Evolutionary conservation across 1,140 invertebrate genomes (phyloP).

Genomic region (Hylyphantes graminicola): DNA sequence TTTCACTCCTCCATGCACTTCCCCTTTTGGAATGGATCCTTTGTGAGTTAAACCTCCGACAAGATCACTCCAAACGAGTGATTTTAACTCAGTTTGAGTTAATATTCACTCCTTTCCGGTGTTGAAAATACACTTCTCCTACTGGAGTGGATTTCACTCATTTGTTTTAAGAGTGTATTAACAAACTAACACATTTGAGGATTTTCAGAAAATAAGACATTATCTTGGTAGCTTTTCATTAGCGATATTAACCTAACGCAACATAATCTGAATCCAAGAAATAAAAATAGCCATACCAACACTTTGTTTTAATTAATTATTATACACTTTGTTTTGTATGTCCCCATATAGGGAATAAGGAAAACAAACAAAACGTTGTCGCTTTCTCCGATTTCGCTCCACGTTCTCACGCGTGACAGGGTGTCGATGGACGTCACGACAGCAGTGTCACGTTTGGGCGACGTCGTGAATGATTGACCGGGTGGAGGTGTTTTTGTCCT

Average conservation of each 20-base stretch:
- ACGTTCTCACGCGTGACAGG: constrained; percentile 31
- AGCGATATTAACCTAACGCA: background rate
- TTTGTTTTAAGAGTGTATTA: no score
- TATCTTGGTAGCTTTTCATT: background rate
- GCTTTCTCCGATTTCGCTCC: background rate
- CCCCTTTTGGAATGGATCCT: no score
- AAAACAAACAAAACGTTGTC: background rate
- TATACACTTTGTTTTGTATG: background rate
- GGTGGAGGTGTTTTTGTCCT: background rate
- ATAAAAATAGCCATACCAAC: background rate
- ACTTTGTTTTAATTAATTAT: background rate
- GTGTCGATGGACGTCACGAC: constrained; percentile 36
- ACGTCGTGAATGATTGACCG: background rate
- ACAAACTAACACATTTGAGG: no score
- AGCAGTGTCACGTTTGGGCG: constrained; percentile 14
- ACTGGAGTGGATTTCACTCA: no score
- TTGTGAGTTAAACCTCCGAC: no score
- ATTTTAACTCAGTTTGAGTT: no score
- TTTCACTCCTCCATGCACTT: no score
- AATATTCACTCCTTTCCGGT: no score
- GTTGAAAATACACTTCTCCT: no score
- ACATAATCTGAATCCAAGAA: background rate
- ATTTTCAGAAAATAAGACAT: background rate
- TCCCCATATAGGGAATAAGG: background rate
- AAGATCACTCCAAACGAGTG: no score